phyloP scores from a whole-genome alignment of 2,113 vertebrate species.

The Nesogale talazaci region DNA sequence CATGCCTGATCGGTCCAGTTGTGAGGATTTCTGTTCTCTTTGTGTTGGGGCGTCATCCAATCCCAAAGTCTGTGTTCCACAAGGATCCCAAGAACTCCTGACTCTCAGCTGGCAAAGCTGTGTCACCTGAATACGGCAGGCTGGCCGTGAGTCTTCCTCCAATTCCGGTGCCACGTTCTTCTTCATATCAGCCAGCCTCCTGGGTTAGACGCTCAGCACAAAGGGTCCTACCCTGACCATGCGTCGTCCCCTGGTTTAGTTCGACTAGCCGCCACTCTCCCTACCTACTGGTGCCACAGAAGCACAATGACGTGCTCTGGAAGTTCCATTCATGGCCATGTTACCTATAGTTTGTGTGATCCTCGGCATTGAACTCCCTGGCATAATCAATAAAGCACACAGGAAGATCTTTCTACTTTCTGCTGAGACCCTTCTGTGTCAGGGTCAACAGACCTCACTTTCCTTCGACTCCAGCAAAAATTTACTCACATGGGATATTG shows the following conservation, averaged over 20 bases:
- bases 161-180: background rate
- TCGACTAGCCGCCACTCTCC: background rate
- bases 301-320: background rate
- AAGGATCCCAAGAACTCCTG: background rate
- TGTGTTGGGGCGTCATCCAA: background rate
- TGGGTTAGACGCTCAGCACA: background rate
- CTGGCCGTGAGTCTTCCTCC: background rate
- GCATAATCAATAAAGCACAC: background rate
- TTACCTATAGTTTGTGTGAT: background rate
- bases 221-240: background rate
- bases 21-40: background rate
- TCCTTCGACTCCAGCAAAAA: background rate
- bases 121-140: too few species aligned
- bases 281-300: background rate
- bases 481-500: background rate
- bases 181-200: background rate
- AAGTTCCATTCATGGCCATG: background rate
- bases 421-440: background rate
- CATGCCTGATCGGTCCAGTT: background rate
- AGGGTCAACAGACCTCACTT: background rate
- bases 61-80: background rate
- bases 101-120: background rate
- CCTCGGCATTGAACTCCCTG: background rate
- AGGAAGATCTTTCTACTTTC: background rate
- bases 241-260: background rate